phyloP scores from a whole-genome alignment of 2,797 vertebrate species.

The Adrianichthys oophorus region DNA sequence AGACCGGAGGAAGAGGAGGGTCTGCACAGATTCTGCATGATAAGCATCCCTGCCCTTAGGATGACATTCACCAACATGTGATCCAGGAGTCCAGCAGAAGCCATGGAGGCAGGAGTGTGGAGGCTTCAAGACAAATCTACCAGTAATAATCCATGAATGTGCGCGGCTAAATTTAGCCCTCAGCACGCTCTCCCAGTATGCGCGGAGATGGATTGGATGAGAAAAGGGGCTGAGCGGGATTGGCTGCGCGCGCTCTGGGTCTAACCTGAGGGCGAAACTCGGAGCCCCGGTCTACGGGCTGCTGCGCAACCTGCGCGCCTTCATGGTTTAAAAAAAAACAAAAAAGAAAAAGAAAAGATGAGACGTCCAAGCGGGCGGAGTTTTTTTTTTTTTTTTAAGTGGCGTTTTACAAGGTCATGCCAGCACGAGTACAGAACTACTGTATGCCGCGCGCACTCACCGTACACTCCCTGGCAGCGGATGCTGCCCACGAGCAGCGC shows the following conservation, averaged over 20 bases:
- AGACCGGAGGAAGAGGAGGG: slow-evolving; percentile 26
- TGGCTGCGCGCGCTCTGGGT: slow-evolving; percentile 52
- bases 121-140: slow-evolving; percentile 8
- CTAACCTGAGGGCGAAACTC: slow-evolving; percentile 46
- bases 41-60: slow-evolving; percentile 19
- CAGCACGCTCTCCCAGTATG: slow-evolving; percentile 32
- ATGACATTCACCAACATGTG: slow-evolving; percentile 18
- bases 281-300: slow-evolving; percentile 18
- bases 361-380: too few species aligned
- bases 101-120: slow-evolving; percentile 2
- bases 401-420: slow-evolving; percentile 74
- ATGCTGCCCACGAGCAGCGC: slow-evolving; percentile 85
- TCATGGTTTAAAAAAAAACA: not conserved
- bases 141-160: slow-evolving; percentile 28
- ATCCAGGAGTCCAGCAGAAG: not conserved
- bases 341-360: too few species aligned
- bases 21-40: too few species aligned
- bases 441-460: slow-evolving; percentile 77
- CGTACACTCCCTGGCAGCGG: slow-evolving; percentile 91
- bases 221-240: slow-evolving; percentile 44
- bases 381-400: not conserved
- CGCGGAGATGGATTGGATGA: slow-evolving; percentile 54
- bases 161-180: slow-evolving; percentile 42
- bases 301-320: not conserved
- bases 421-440: slow-evolving; percentile 12